Conservation (phyloP, 2,888 invertebrate genomes). For the Acronicta leporina region DNA sequence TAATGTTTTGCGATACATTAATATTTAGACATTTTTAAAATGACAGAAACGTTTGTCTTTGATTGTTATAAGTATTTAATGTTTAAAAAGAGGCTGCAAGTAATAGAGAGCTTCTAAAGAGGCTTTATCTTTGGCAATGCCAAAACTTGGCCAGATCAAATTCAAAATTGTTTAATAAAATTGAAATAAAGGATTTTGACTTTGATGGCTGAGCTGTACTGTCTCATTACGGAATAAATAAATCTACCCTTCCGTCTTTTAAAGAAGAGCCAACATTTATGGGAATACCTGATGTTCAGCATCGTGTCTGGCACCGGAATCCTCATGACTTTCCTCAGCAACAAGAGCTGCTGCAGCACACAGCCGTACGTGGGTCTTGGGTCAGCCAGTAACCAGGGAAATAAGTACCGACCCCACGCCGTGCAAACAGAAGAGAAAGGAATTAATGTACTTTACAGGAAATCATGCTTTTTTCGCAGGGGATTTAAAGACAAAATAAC, state of each 20-base stretch:
- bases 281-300: conserved; percentile 16
- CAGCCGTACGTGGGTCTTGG: neutral
- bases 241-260: too few species aligned
- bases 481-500: too few species aligned
- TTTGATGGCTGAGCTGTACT: too few species aligned
- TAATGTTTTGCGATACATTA: neutral
- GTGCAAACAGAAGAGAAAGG: neutral
- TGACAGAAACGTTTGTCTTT: conserved; percentile 29
- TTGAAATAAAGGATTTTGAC: too few species aligned
- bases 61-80: neutral
- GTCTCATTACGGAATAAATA: too few species aligned
- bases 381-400: conserved; percentile 6
- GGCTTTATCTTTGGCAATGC: too few species aligned
- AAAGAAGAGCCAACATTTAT: too few species aligned
- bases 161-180: too few species aligned
- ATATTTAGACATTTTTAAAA: neutral
- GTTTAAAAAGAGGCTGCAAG: neutral
- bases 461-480: neutral
- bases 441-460: conserved; percentile 4
- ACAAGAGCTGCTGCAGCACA: neutral
- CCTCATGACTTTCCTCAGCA: conserved; percentile 3
- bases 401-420: neutral
- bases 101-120: too few species aligned
- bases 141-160: too few species aligned
- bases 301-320: conserved; percentile 13